A percentile compares a stretch with the other conserved stretches of the same genome.
Conservation (phyloP, 2,888 invertebrate species). For the Phanerotoma sp. region DNA sequence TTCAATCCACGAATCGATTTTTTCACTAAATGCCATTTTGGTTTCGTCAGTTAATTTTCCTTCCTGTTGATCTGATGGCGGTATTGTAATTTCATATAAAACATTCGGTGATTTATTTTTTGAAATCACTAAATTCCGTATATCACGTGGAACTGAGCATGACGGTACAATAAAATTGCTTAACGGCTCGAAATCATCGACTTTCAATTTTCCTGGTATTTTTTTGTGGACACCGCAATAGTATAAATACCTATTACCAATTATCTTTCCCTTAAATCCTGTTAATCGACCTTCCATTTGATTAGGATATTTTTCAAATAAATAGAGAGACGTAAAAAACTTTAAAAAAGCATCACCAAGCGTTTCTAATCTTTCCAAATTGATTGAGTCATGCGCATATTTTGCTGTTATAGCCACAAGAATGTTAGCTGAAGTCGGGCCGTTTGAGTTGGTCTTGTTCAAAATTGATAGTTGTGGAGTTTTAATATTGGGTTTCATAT, state of each 20-base stretch:
- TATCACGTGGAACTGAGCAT: constrained; percentile 63
- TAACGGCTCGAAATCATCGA: constrained; percentile 66
- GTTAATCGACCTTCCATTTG: constrained; percentile 80
- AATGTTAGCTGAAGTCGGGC: constrained; percentile 47
- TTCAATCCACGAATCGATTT: constrained; percentile 48
- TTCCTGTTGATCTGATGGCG: constrained; percentile 55
- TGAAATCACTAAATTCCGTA: constrained; percentile 56
- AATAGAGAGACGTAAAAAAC: constrained; percentile 71
- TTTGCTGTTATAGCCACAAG: constrained; percentile 69
- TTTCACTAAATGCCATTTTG: constrained; percentile 42
- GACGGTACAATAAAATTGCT: constrained; percentile 83
- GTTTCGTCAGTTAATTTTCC: constrained; percentile 55
- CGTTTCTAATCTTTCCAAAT: constrained; percentile 82
- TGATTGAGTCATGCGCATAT: constrained; percentile 72
- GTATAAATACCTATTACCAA: constrained; percentile 85
- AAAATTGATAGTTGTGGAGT: constrained; percentile 38
- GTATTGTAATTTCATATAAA: constrained; percentile 59
- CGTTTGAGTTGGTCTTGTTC: constrained; percentile 22
- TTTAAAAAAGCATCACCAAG: constrained; percentile 90
- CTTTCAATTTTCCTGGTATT: constrained; percentile 63
- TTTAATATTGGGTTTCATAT: constrained; percentile 22
- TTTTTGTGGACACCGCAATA: constrained; percentile 63
- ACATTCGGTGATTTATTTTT: constrained; percentile 58
- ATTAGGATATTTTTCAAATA: constrained; percentile 69
- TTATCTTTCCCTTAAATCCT: constrained; percentile 67